A percentile compares a stretch with the other conserved stretches of the same genome.
phyloP scores from a whole-genome alignment of 2,113 vertebrate species.

The Labeo catla region DNA sequence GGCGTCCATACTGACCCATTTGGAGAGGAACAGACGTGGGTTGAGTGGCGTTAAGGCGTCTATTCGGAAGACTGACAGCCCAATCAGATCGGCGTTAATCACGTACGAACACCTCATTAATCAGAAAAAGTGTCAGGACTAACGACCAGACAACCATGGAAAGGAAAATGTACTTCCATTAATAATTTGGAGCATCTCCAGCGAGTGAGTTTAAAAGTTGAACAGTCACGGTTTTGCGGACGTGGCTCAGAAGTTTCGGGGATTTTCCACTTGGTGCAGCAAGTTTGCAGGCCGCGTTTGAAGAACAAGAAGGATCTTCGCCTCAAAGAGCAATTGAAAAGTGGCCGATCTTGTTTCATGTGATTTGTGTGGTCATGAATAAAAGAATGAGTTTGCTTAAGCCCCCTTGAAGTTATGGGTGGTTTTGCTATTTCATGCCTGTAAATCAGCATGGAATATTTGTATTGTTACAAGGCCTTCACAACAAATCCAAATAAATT shows the following conservation, averaged over 20 bases:
- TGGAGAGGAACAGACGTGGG: slow-evolving; percentile 65
- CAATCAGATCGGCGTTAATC: slow-evolving; percentile 75
- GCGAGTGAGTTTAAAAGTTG: slow-evolving; percentile 53
- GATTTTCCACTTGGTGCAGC: slow-evolving; percentile 15
- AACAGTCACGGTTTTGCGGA: slow-evolving; percentile 47
- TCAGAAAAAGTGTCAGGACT: slow-evolving; percentile 71
- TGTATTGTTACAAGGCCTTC: slow-evolving; percentile 28
- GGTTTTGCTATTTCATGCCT: slow-evolving; percentile 48
- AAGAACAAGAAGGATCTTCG: slow-evolving; percentile 19
- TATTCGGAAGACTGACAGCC: slow-evolving; percentile 79
- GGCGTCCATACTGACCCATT: slow-evolving; percentile 70
- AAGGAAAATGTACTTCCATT: slow-evolving; percentile 63
- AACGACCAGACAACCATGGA: slow-evolving; percentile 64
- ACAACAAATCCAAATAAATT: slow-evolving; percentile 40
- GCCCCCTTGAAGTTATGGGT: slow-evolving; percentile 43
- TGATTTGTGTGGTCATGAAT: slow-evolving; percentile 57
- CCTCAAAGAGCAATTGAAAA: slow-evolving; percentile 42
- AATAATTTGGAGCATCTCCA: slow-evolving; percentile 77
- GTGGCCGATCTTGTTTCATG: slow-evolving; percentile 25
- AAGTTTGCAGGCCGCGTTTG: slow-evolving; percentile 35
- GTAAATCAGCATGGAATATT: slow-evolving; percentile 53
- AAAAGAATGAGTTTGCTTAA: slow-evolving; percentile 34
- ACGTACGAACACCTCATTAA: slow-evolving; percentile 71
- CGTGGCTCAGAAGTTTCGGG: slow-evolving; percentile 20
- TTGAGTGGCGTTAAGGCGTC: slow-evolving; percentile 66